A percentile compares a stretch with the other conserved stretches of the same genome.
Conservation (phyloP, 2,113 vertebrate species). For the Craseonycteris thonglongyai region DNA sequence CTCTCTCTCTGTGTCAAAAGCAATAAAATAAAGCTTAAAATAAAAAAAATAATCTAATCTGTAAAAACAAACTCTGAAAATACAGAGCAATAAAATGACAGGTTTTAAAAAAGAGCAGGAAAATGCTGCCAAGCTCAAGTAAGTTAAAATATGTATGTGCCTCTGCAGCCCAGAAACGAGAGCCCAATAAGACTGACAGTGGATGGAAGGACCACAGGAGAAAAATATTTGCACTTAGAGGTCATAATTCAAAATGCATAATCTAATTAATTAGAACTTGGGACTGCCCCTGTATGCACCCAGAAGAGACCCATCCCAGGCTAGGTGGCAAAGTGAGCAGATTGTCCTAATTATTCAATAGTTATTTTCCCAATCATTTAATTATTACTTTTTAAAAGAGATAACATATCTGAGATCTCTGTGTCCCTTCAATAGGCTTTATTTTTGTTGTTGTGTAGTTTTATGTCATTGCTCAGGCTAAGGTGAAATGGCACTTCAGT, state of each 20-base stretch:
- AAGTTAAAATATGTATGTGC: neutral
- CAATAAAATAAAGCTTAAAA: too few species aligned
- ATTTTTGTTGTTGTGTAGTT: slow-evolving; percentile 14
- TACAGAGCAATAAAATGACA: neutral
- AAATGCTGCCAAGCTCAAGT: neutral
- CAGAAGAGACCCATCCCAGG: neutral
- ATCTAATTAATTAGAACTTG: neutral
- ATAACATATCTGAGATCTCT: neutral
- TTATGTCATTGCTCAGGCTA: slow-evolving; percentile 28
- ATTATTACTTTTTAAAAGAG: neutral
- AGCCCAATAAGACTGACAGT: neutral
- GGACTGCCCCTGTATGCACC: neutral
- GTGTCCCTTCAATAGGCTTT: slow-evolving; percentile 7
- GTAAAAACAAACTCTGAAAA: neutral
- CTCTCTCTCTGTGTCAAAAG: too few species aligned
- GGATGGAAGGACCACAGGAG: neutral
- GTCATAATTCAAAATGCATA: neutral
- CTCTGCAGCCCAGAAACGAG: neutral
- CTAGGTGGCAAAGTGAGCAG: neutral
- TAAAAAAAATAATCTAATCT: too few species aligned
- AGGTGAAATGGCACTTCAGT: slow-evolving; percentile 26
- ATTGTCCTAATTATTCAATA: neutral
- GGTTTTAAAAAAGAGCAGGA: neutral
- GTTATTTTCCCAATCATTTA: neutral
- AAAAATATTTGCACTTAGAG: neutral